These are phyloP conservation scores for Cardinalis cardinalis DNA, from an alignment of 2,113 vertebrate species.

Conservation along the genomic window DNA sequence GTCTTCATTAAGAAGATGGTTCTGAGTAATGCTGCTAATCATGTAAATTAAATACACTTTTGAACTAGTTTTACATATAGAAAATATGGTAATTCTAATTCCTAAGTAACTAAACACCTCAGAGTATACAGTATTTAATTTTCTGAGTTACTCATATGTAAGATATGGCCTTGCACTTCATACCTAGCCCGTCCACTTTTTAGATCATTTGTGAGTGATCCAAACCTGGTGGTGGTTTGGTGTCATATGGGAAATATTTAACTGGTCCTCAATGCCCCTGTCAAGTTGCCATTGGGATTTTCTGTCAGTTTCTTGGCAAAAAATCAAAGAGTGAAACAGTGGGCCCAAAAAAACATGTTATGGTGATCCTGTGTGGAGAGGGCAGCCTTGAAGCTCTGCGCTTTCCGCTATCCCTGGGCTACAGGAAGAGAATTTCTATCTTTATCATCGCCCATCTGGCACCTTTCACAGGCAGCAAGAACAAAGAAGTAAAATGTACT, in stretches of 20 bases:
- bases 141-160: background rate
- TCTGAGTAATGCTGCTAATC: background rate
- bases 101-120: background rate
- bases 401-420: background rate
- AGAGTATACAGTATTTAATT: background rate
- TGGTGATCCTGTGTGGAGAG: background rate
- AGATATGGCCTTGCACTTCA: background rate
- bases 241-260: background rate
- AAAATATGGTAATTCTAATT: background rate
- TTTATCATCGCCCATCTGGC: slow-evolving; percentile 51
- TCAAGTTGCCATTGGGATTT: background rate
- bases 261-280: background rate
- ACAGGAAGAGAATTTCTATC: slow-evolving; percentile 41
- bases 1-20: background rate
- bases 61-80: background rate
- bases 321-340: background rate
- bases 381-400: background rate
- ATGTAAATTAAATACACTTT: background rate
- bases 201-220: background rate
- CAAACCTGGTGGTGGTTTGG: background rate
- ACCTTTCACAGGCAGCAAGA: slow-evolving; percentile 49
- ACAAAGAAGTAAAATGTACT: slow-evolving; percentile 40
- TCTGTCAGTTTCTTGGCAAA: background rate
- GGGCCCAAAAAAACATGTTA: background rate
- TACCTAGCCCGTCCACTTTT: background rate